Base-by-base conservation (phyloP, 2,888 invertebrate genomes). In the Nebria brevicollis region DNA sequence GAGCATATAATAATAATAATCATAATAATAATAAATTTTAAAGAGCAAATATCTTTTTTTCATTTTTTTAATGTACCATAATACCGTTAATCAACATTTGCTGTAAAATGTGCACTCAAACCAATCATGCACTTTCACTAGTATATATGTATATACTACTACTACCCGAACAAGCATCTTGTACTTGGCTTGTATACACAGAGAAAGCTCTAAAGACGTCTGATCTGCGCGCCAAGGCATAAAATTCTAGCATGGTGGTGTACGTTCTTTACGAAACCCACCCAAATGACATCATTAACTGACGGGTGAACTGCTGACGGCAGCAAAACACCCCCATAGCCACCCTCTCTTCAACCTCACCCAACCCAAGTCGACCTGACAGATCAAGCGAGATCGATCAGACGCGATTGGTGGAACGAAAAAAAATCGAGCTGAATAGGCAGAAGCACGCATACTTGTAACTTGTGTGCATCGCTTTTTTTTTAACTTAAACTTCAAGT, bases 261-360 rank as follows among this genome's bases (percentile, higher is more conserved):
- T 70, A 54, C 66, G 66, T 77, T 77, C 77, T 72, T 77, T n/a
- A 75, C 75, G 75, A 75, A 80, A 80, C 75, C 75, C 80, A 80
- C 80, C 80, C 80, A 80, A 80, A 80, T 80, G 80, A 80, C 75
- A 80, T 80, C 80, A 80, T 80, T 80, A 80, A 80, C 80, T 80
- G 80, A 80, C 80, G 75, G 80, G 80, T 73, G 80, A 80, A 75
- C 80, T 75, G 72, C 75, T 75, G 70, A 75, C 80, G 80, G 68
- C 80, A 79, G 80, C 75, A 75, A 70, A 54, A 43, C 66, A 34
- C 54, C 72, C 73, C 68, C 26, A n/a, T 6, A 54, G 13, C 43
- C 72, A 15, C 80, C 54, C 34, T 5, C 34, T 34, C 34, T 34
- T 34, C 34, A 34, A 2, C 34, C 34, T 5, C 34, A 34, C 34